Evolutionary conservation across 2,113 vertebrate genomes (phyloP).

Genomic region (Cnemophilus loriae): DNA sequence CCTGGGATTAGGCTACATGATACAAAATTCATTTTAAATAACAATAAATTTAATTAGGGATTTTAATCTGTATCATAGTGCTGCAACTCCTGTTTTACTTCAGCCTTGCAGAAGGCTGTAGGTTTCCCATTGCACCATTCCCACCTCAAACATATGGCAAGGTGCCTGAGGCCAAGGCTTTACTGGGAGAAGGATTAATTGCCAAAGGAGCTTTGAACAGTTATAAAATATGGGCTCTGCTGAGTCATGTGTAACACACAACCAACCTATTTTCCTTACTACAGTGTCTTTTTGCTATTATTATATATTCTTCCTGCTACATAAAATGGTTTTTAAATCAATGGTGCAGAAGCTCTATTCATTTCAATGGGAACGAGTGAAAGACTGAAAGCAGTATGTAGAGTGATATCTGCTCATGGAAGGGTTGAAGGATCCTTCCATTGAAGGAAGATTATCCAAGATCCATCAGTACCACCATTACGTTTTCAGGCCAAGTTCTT

Average conservation of each 20-base stretch:
- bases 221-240: neutral
- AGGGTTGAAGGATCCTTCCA: neutral
- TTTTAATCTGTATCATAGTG: neutral
- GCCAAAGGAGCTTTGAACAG: neutral
- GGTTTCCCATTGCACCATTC: neutral
- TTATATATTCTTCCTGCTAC: neutral
- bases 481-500: neutral
- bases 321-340: neutral
- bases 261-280: neutral
- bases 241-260: constrained; percentile 4
- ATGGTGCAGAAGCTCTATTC: neutral
- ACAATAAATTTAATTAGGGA: neutral
- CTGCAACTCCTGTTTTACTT: neutral
- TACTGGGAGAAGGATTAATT: neutral
- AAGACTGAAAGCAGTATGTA: neutral
- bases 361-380: neutral
- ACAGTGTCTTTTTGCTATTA: neutral
- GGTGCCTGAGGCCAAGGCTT: neutral
- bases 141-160: neutral
- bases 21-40: neutral
- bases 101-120: neutral
- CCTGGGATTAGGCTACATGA: neutral
- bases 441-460: neutral
- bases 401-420: neutral
- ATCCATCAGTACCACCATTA: neutral